These are phyloP conservation scores for Popillia japonica DNA, from an alignment of 1,140 invertebrate genomes.

Conservation along the genomic window DNA sequence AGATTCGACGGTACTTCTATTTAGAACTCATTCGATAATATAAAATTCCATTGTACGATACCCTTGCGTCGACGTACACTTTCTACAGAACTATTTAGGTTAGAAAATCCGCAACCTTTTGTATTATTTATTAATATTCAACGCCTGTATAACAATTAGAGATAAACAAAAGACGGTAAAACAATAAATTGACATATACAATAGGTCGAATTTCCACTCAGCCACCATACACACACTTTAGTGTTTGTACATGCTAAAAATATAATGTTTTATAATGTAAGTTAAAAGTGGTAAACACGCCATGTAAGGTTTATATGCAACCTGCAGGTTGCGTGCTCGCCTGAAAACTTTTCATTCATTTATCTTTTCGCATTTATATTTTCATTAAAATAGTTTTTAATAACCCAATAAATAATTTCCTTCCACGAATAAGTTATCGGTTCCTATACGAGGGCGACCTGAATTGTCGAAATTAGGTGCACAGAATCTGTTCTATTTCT, in stretches of 20 bases:
- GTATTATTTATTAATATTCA: constrained; percentile 40
- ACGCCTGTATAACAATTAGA: constrained; percentile 38
- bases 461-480: no score
- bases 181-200: constrained; percentile 39
- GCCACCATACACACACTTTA: neutral
- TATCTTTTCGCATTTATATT: neutral
- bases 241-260: neutral
- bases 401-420: neutral
- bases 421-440: neutral
- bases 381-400: constrained; percentile 2
- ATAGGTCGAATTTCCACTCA: neutral
- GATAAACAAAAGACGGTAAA: constrained; percentile 36
- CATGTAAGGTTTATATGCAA: neutral
- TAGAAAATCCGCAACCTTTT: constrained; percentile 35
- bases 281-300: neutral
- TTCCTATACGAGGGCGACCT: no score
- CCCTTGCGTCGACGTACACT: constrained; percentile 1
- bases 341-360: neutral
- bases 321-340: neutral
- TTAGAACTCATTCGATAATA: neutral
- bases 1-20: no score
- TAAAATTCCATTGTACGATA: constrained; percentile 16
- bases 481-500: no score
- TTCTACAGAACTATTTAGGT: constrained; percentile 38
- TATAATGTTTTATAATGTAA: neutral